Evolutionary conservation across 2,888 invertebrate species (phyloP).

Genomic region (Drosophila formosana): DNA sequence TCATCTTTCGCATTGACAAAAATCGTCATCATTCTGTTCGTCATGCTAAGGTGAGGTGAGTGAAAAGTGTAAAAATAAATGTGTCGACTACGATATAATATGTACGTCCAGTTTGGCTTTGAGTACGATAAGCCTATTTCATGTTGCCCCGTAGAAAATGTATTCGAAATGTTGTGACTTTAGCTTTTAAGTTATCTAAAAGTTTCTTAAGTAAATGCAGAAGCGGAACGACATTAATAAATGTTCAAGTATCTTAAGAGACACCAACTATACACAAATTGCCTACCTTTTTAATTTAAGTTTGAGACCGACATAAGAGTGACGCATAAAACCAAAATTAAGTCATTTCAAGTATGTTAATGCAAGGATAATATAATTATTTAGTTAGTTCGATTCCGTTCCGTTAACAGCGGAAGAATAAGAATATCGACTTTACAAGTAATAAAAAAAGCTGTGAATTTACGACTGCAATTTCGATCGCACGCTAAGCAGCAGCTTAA

Average conservation of each 20-base stretch:
- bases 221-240: no score
- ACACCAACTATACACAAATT: no score
- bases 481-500: not conserved
- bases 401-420: not conserved
- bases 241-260: no score
- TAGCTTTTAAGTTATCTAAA: no score
- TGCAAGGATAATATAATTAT: not conserved
- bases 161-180: no score
- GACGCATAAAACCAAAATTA: not conserved
- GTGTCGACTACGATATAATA: not conserved
- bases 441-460: constrained; percentile 19
- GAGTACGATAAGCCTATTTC: not conserved
- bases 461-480: constrained; percentile 13
- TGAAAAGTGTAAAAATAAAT: constrained; percentile 7
- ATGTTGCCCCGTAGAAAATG: no score
- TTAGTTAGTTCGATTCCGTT: not conserved
- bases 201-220: no score
- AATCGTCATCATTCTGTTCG: constrained; percentile 27
- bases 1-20: constrained; percentile 10
- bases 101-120: not conserved
- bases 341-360: not conserved
- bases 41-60: constrained; percentile 8
- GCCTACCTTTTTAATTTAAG: no score
- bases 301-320: no score
- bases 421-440: not conserved